Base-by-base conservation (phyloP, 1,140 invertebrate genomes). In the Temnothorax curvispinosus region DNA sequence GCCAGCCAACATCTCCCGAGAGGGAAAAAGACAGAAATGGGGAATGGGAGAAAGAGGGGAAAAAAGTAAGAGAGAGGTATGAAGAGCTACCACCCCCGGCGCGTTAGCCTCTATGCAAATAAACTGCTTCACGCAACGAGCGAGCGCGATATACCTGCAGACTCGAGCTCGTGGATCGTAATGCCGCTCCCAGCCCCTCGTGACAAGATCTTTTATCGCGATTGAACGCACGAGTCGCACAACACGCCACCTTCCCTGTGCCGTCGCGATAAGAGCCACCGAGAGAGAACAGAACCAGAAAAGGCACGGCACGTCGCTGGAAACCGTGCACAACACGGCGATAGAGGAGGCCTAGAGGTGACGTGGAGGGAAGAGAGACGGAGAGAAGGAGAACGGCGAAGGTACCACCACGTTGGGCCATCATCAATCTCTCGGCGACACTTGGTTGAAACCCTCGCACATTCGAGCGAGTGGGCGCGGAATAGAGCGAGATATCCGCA, bases 171-270 rank as follows among this genome's bases (percentile, higher is more conserved):
- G 89, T 88, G 89, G 87, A 89, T 92, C 91, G 93, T 91, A 92
- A 92, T 93, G 93, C 92, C 90, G 92, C 93, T 93, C 92, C 90
- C 35, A 75, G 89, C 54, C 71, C 71, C 21, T 78, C 87, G 91
- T 91, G 94, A 93, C 94, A 94, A 95, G 94, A 95, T 95, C 94
- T 94, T 93, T 91, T 93, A 95, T 95, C 94, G 91, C 93, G 92
- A 95, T 95, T 93, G 90, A 93, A 92, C 87, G 89, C 92, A 87
- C 89, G 90, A 90, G 87, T 90, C 89, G 92, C 91, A 27, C 27
- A 89, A 93, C 93, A 93, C 91, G 93, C 92, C 90, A 93, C 91
- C 92, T 92, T 92, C 88, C 88, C 91, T 92, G 76, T 64, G 87
- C 77, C 76, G 89, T 88, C 69, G 86, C 90, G 94, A 94, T 94